phyloP scores from a whole-genome alignment of 2,113 vertebrate species.

The Ptilorrhoa leucosticta region DNA sequence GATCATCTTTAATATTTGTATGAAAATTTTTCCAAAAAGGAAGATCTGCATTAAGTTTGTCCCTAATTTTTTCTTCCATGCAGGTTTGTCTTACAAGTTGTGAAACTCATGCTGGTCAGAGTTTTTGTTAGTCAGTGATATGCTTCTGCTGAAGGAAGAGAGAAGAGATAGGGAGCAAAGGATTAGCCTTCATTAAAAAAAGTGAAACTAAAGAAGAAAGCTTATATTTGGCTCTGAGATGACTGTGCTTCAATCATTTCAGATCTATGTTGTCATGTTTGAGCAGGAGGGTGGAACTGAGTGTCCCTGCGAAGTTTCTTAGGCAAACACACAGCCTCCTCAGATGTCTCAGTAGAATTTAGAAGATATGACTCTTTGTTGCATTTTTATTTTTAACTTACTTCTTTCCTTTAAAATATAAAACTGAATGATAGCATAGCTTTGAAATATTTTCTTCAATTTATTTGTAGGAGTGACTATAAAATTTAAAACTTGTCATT shows the following conservation, averaged over 20 bases:
- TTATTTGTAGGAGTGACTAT: not conserved
- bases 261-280: not conserved
- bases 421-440: not conserved
- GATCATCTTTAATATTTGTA: not conserved
- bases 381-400: not conserved
- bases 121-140: not conserved
- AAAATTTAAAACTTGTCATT: not conserved
- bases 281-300: not conserved
- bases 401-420: not conserved
- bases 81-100: not conserved
- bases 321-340: not conserved
- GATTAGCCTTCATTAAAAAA: not conserved
- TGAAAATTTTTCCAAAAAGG: not conserved
- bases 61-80: not conserved
- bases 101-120: not conserved
- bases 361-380: not conserved
- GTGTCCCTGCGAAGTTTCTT: not conserved
- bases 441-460: not conserved
- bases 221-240: not conserved
- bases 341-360: not conserved
- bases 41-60: not conserved
- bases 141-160: not conserved
- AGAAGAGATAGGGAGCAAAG: not conserved
- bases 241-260: not conserved
- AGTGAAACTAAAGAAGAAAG: not conserved